A percentile compares a stretch with the other conserved stretches of the same genome.
phyloP scores from a whole-genome alignment of 2,113 vertebrate species.

The Daubentonia madagascariensis region DNA sequence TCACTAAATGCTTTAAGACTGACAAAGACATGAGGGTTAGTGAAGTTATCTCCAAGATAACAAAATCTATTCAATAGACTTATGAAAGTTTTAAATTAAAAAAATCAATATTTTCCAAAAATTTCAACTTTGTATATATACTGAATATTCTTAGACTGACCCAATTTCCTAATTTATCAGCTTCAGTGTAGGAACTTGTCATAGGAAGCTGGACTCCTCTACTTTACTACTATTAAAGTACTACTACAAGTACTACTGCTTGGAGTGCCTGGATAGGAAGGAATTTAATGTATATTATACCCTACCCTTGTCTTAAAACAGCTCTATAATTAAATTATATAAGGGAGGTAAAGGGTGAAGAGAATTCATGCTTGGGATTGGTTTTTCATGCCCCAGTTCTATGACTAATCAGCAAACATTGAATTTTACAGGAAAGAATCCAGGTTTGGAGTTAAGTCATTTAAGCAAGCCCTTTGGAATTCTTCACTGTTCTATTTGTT shows the following conservation, averaged over 20 bases:
- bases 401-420: background rate
- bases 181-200: background rate
- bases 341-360: background rate
- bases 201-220: background rate
- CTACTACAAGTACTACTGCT: background rate
- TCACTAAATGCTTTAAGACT: background rate
- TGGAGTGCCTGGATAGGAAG: background rate
- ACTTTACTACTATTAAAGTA: background rate
- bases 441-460: background rate
- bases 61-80: background rate
- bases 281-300: background rate
- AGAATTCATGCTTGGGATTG: background rate
- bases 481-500: background rate
- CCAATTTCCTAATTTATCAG: background rate
- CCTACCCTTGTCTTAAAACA: background rate
- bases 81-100: background rate
- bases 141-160: background rate
- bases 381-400: background rate
- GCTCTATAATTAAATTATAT: background rate
- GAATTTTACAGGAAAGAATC: background rate
- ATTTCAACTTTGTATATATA: background rate
- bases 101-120: background rate
- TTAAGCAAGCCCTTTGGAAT: constrained; percentile 16
- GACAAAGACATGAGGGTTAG: background rate
- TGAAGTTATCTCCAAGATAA: background rate